A percentile compares a stretch with the other conserved stretches of the same genome.
Evolutionary conservation across 2,113 vertebrate species (phyloP).

Genomic region (Syrrhaptes paradoxus): DNA sequence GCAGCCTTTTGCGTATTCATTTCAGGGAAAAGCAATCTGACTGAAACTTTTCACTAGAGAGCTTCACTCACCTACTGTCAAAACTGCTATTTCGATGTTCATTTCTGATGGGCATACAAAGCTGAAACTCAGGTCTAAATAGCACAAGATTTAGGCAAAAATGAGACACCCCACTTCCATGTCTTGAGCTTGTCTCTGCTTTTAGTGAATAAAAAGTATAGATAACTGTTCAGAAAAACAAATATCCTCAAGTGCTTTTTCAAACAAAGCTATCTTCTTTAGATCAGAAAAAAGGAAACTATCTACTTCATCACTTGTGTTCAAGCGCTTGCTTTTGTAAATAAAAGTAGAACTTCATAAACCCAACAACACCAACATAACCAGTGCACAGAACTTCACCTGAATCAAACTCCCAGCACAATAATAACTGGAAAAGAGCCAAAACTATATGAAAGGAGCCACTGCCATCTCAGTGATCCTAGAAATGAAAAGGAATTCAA

Average conservation of each 20-base stretch:
- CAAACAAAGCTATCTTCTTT: background rate
- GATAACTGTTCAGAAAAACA: background rate
- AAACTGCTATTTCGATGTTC: background rate
- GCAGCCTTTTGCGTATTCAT: background rate
- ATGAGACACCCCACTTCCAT: accelerated
- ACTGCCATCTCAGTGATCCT: background rate
- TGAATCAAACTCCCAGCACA: background rate
- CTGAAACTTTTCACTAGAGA: slow-evolving; percentile 3
- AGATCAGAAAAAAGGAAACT: background rate
- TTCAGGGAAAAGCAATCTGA: background rate
- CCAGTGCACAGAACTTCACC: background rate
- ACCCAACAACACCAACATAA: background rate
- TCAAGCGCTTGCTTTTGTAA: background rate
- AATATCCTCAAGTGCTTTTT: background rate
- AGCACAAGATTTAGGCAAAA: background rate
- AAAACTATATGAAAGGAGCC: background rate
- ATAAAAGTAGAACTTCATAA: background rate
- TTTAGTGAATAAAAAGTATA: background rate
- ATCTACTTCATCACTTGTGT: background rate
- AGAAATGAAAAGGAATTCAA: background rate
- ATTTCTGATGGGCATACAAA: background rate
- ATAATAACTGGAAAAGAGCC: background rate
- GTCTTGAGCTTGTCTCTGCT: background rate
- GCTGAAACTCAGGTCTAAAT: background rate
- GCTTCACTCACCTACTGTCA: background rate